Base-by-base conservation (phyloP, 2,113 vertebrate species). In the Trochalopteron elliotii region DNA sequence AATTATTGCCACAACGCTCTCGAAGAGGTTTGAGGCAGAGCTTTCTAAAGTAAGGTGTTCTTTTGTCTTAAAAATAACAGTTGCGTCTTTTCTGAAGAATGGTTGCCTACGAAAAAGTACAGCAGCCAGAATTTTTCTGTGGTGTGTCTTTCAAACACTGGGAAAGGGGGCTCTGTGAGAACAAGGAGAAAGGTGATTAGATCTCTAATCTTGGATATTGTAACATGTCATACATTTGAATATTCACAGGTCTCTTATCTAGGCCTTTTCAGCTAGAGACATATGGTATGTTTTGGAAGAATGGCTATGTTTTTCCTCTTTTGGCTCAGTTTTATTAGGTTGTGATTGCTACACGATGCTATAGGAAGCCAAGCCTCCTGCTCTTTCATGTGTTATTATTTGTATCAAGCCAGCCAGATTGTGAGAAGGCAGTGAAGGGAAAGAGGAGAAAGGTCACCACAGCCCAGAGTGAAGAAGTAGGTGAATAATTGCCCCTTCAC, bases 1-100 rank as follows among this genome's bases (percentile, higher is more conserved):
- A 95, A 85, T 90, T 42, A 87, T 67, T 49, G 97, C 94, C 4
- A 7, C 61, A 7, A n/a, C 5, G 0, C 96, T 98, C 63, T 79
- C 44, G 0, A 7, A 76, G 96, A 98, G 92, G 90, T 97, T 98
- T 45, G 94, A 98, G 53, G 76, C 4, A n/a, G 98, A 98, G 42
- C 95, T 98, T 92, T 97, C 97, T 42, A 97, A 97, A 92, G 98
- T 98, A 98, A 98, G 98, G 12, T 74, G 59, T 59, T 79, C 24
- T 80, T 85, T 96, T 83, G 23, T 71, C 31, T 44, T 59, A 59
- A 42, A 70, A 39, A 15, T 23, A 89, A 70, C 42, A 35, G 9
- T 35, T 59, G 14, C 22, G 42, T 53, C 25, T 90, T 68, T 56
- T 61, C 47, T 70, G 75, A 60, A 69, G 90, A 94, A 87, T 60